Evolutionary conservation across 2,888 invertebrate species (phyloP).

Genomic region (Aphelenchoides bicaudatus): DNA sequence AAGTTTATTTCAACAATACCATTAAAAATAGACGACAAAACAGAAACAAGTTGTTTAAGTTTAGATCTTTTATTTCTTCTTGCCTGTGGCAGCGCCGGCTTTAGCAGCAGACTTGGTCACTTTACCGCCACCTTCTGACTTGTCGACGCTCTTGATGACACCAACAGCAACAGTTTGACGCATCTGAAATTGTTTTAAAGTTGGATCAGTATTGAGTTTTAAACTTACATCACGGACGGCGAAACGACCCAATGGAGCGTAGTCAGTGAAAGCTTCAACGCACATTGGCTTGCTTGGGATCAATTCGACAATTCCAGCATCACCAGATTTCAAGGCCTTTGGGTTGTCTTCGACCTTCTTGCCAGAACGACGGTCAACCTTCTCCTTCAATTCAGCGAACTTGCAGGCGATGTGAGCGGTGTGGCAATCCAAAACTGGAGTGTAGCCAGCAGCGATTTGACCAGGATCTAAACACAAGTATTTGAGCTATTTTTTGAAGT

Average conservation of each 20-base stretch:
- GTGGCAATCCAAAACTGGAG: conserved; percentile 99
- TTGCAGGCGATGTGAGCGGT: conserved; percentile 99
- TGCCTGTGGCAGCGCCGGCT: no score
- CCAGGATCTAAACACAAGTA: no score
- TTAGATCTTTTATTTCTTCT: no score
- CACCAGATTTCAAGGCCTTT: conserved; percentile 85
- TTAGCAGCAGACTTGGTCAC: no score
- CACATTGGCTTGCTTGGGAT: conserved; percentile 93
- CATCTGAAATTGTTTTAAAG: no score
- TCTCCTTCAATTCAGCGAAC: conserved; percentile 85
- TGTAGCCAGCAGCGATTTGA: conserved; percentile 96
- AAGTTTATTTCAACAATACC: no score
- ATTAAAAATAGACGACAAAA: no score
- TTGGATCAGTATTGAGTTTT: no score
- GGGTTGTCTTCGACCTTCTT: conserved; percentile 65
- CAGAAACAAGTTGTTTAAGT: no score
- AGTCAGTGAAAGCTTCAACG: conserved; percentile 95
- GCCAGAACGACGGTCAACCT: conserved; percentile 75
- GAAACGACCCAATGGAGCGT: conserved; percentile 91
- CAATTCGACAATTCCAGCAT: conserved; percentile 89
- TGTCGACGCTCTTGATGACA: conserved; percentile 71
- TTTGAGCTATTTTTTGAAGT: no score
- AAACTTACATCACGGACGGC: conserved; percentile 98
- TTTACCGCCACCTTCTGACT: conserved; percentile 86
- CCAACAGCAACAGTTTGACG: conserved; percentile 66